phyloP scores from a whole-genome alignment of 1,140 invertebrate species.

The Wasmannia auropunctata region DNA sequence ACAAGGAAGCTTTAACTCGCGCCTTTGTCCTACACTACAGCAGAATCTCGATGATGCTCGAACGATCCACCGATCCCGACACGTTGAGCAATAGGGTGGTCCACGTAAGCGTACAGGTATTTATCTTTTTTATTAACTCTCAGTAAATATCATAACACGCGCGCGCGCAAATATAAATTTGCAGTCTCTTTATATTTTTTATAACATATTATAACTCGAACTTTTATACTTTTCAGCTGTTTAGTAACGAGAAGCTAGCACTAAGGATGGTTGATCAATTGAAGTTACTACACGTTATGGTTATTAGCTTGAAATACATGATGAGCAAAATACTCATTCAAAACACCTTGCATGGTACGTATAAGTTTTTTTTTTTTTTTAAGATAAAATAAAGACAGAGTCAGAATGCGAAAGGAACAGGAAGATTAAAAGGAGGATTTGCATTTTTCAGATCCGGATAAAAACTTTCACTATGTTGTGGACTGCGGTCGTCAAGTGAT shows the following conservation, averaged over 20 bases:
- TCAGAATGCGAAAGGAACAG: not conserved
- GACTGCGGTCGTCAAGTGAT: slow-evolving; percentile 96
- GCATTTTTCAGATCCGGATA: slow-evolving; percentile 88
- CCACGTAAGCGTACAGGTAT: slow-evolving; percentile 96
- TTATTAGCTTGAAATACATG: slow-evolving; percentile 96
- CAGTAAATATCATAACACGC: not conserved
- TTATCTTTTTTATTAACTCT: slow-evolving; percentile 14
- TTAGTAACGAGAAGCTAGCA: slow-evolving; percentile 96
- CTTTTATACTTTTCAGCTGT: slow-evolving; percentile 87
- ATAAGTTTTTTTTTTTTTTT: slow-evolving; percentile 8
- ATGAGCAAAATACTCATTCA: slow-evolving; percentile 95
- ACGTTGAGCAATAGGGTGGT: slow-evolving; percentile 97
- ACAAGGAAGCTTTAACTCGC: slow-evolving; percentile 97
- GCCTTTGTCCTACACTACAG: slow-evolving; percentile 98
- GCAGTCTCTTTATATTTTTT: slow-evolving; percentile 74
- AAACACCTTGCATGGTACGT: slow-evolving; percentile 93
- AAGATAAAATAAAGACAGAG: slow-evolving; percentile 17
- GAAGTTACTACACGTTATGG: slow-evolving; percentile 96
- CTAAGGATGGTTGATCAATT: slow-evolving; percentile 95
- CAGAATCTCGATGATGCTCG: slow-evolving; percentile 95
- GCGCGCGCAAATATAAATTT: not conserved
- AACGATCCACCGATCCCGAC: slow-evolving; percentile 94
- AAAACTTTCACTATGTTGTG: slow-evolving; percentile 96
- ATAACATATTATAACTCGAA: not conserved
- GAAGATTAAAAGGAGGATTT: not conserved